Evolutionary conservation across 2,888 invertebrate genomes (phyloP).

Genomic region (Laothoe populi): DNA sequence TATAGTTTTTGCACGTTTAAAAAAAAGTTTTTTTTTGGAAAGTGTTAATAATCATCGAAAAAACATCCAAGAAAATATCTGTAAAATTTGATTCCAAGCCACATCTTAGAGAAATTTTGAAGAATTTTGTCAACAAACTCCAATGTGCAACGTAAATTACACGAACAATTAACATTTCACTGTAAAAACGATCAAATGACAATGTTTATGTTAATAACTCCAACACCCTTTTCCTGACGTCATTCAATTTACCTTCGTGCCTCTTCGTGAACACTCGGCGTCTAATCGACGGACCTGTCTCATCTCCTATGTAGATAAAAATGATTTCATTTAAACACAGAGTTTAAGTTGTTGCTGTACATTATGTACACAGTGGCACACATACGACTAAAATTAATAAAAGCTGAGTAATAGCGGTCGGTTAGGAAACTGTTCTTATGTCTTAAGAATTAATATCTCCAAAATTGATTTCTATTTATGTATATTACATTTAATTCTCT

Average conservation of each 20-base stretch:
- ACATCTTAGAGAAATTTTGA: background rate
- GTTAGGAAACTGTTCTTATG: background rate
- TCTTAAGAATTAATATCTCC: too few species aligned
- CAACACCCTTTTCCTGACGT: constrained; percentile 25
- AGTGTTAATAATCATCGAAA: background rate
- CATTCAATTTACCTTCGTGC: constrained; percentile 70
- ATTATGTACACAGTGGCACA: constrained; percentile 68
- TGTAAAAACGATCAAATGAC: constrained; percentile 1
- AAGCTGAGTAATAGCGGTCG: constrained; percentile 25
- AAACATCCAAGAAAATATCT: background rate
- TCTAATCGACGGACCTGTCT: constrained; percentile 51
- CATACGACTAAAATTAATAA: constrained; percentile 38
- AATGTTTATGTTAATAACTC: constrained; percentile 20
- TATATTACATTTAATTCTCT: too few species aligned
- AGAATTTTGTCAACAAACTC: background rate
- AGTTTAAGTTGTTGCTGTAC: constrained; percentile 63
- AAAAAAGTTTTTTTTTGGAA: background rate
- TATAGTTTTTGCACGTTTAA: constrained; percentile 19
- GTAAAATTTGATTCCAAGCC: background rate
- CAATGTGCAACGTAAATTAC: constrained; percentile 22
- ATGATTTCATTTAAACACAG: constrained; percentile 45
- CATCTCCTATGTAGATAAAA: constrained; percentile 67
- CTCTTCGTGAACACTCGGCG: constrained; percentile 67
- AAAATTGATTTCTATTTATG: too few species aligned
- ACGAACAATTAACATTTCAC: constrained; percentile 2